Base-by-base conservation (phyloP, 53 echinoderm and acorn worm genomes). In the Paracentrotus lividus region DNA sequence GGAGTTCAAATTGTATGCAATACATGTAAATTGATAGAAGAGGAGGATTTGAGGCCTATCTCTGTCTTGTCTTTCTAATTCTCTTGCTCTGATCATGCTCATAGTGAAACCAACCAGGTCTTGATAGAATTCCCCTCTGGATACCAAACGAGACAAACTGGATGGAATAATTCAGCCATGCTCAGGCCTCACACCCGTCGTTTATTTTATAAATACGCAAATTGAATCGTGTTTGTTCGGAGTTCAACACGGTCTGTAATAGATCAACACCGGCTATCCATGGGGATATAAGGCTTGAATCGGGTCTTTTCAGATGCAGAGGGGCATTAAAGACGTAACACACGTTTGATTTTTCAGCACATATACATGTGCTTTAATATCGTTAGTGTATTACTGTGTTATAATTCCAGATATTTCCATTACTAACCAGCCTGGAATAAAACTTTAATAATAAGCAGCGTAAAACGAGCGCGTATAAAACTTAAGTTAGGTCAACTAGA, bases 191-290 rank as follows among this genome's bases (percentile, higher is more conserved):
- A 81, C 81, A 81, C 81, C 81, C 44, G 7, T 40, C 81, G 81
- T 81, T 81, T 81, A 49, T 81, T 81, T 81, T 81, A 81, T 81
- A 81, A 81, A 81, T 81, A 81, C 81, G 81, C 47, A 81, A 81
- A 81, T 81, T 81, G 81, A 81, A 81, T 47, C 27, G 8, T 81
- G 81, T 81, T 81, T 81, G 81, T 47, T 47, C 47, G 45, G n/a
- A 27, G 81, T 81, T 47, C 81, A 47, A 38, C n/a, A 23, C 49
- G 44, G 47, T 81, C 44, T 81, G 45, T 26, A 81, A 81, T 81
- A 81, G 81, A 81, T 81, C 44, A 81, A 81, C 26, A 81, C 26
- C 12, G 47, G 8, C 9, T 27, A 26, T 81, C 81, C 81, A 2
- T 1, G 2, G 81, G 81, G 81, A 81, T 47, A 47, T 24, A 10